phyloP scores from a whole-genome alignment of 2,113 vertebrate genomes.

The Gymnogyps californianus region DNA sequence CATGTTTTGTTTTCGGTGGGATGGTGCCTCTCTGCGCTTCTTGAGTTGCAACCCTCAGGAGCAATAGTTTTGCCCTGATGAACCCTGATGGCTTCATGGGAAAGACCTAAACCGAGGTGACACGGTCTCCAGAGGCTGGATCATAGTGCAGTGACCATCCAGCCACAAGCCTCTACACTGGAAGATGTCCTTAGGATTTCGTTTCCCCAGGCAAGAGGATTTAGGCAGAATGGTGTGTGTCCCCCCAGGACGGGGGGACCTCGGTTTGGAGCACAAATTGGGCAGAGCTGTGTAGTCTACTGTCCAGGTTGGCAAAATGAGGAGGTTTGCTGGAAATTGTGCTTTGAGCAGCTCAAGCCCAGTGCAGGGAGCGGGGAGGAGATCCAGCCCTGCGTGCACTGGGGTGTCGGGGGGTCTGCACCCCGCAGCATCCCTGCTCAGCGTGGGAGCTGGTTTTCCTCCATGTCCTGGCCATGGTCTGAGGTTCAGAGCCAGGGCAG shows the following conservation, averaged over 20 bases:
- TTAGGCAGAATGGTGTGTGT: accelerated
- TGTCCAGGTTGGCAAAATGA: not conserved
- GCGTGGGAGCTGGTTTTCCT: not conserved
- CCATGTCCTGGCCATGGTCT: accelerated
- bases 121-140: not conserved
- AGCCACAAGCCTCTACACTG: not conserved
- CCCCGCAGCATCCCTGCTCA: accelerated
- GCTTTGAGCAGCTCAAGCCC: not conserved
- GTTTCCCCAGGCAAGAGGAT: not conserved
- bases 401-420: accelerated
- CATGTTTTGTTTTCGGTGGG: accelerated
- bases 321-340: not conserved
- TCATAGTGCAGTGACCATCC: not conserved
- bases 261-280: not conserved
- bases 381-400: accelerated
- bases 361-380: too few species aligned
- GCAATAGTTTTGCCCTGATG: not conserved
- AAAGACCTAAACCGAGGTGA: too few species aligned
- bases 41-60: not conserved
- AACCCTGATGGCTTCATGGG: not conserved
- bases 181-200: too few species aligned
- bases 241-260: not conserved
- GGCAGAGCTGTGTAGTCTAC: not conserved
- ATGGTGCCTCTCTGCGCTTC: not conserved
- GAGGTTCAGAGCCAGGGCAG: not conserved